These are phyloP conservation scores for Saccostrea glomerata DNA, from an alignment of 1,140 invertebrate species.

Conservation along the genomic window DNA sequence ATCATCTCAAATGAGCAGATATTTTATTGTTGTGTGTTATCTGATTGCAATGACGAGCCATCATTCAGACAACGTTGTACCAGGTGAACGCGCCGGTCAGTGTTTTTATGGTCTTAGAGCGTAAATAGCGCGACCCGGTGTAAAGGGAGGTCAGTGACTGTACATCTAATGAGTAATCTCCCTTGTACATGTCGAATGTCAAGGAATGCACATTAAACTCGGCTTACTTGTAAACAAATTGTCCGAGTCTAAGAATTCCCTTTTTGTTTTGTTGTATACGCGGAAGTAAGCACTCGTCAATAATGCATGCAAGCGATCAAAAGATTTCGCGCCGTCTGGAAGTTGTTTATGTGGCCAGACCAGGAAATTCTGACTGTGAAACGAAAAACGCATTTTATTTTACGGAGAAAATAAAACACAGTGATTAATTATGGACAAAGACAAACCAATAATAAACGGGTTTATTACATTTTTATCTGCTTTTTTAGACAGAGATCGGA, in stretches of 20 bases:
- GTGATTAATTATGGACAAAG: not conserved
- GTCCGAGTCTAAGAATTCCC: too few relatives aligned
- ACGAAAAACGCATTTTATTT: not conserved
- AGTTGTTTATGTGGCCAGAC: not conserved
- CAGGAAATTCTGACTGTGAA: not conserved
- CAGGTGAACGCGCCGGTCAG: not conserved
- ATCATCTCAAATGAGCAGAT: not conserved
- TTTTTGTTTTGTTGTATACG: too few relatives aligned
- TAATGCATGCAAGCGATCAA: not conserved
- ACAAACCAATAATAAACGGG: not conserved
- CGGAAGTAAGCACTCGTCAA: not conserved
- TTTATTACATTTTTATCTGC: not conserved
- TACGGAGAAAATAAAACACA: not conserved
- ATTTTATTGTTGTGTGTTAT: not conserved
- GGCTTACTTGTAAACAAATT: not conserved
- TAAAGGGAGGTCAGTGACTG: not conserved
- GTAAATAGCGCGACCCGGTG: not conserved
- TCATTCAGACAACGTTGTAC: not conserved
- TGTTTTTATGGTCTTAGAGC: not conserved
- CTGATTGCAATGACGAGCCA: not conserved
- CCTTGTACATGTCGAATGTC: not conserved
- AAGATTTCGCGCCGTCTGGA: not conserved
- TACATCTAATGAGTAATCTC: not conserved
- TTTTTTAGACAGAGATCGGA: too few relatives aligned
- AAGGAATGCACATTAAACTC: not conserved